phyloP scores from a whole-genome alignment of 2,113 vertebrate species.

The Equus quagga region DNA sequence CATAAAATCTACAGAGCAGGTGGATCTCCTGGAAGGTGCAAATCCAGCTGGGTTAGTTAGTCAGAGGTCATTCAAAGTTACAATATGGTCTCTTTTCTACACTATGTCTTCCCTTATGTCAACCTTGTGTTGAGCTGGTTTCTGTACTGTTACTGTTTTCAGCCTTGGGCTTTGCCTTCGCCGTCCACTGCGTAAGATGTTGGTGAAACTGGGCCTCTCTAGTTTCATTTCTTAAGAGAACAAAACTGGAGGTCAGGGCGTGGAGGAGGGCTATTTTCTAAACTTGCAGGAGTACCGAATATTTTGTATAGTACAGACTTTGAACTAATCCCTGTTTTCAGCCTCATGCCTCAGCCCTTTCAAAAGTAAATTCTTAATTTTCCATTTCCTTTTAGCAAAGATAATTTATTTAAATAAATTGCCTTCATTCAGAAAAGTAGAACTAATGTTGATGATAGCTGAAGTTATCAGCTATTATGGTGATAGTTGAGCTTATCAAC shows the following conservation, averaged over 20 bases:
- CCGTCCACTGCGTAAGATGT: neutral
- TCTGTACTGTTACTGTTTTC: neutral
- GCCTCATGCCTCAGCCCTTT: neutral
- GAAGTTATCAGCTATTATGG: neutral
- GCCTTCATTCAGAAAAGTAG: neutral
- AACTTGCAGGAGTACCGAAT: neutral
- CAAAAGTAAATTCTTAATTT: conserved; percentile 20
- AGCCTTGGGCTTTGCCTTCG: neutral
- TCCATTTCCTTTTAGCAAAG: neutral
- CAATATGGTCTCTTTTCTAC: too few relatives aligned
- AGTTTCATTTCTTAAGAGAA: conserved; percentile 4
- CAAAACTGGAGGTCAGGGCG: neutral
- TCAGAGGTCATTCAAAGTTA: too few relatives aligned
- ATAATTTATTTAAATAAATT: conserved; percentile 33
- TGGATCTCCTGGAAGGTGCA: too few relatives aligned
- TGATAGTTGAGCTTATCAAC: neutral
- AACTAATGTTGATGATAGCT: neutral
- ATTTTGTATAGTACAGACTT: neutral
- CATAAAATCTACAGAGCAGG: too few relatives aligned
- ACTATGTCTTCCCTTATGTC: too few relatives aligned
- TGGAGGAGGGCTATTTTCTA: neutral
- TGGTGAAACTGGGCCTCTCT: neutral
- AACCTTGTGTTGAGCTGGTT: too few relatives aligned
- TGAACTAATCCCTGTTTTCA: neutral
- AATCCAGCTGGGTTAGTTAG: too few relatives aligned